Conservation (phyloP, 2,888 invertebrate species). For the Spialia ferax region DNA sequence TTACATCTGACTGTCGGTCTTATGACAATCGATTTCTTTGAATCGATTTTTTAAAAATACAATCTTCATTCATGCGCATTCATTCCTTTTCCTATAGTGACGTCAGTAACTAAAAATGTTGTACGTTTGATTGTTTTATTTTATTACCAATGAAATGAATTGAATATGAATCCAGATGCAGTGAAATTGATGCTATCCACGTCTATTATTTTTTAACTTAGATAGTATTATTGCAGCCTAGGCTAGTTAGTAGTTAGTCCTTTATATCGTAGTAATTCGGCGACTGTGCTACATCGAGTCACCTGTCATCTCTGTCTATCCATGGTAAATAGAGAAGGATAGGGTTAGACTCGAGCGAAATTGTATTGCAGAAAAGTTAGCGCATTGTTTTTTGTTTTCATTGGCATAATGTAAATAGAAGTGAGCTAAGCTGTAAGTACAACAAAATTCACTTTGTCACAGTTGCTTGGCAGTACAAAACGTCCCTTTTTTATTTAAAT, state of each 20-base stretch:
- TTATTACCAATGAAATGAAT: background rate
- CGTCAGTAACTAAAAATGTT: too few relatives aligned
- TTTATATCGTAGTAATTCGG: slow-evolving; percentile 4
- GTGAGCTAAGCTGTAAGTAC: background rate
- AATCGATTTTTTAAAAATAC: background rate
- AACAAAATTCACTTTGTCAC: background rate
- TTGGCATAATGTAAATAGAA: slow-evolving; percentile 4
- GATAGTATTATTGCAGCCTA: slow-evolving; percentile 33
- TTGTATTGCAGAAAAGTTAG: background rate
- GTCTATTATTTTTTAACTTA: background rate
- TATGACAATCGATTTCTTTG: background rate
- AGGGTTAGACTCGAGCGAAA: slow-evolving; percentile 12
- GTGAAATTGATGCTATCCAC: background rate
- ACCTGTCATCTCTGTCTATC: slow-evolving; percentile 27
- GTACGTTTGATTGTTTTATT: background rate
- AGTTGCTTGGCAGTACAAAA: slow-evolving; percentile 8
- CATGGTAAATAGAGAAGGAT: slow-evolving; percentile 24
- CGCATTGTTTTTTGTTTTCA: background rate
- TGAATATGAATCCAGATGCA: background rate
- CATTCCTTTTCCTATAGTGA: too few relatives aligned
- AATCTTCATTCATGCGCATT: background rate
- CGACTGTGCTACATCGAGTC: slow-evolving; percentile 28
- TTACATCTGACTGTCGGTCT: background rate
- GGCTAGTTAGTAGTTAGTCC: slow-evolving; percentile 32
- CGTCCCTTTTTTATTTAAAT: slow-evolving; percentile 40